These are phyloP conservation scores for Equus przewalskii DNA, from an alignment of 2,113 vertebrate genomes.

Conservation along the genomic window DNA sequence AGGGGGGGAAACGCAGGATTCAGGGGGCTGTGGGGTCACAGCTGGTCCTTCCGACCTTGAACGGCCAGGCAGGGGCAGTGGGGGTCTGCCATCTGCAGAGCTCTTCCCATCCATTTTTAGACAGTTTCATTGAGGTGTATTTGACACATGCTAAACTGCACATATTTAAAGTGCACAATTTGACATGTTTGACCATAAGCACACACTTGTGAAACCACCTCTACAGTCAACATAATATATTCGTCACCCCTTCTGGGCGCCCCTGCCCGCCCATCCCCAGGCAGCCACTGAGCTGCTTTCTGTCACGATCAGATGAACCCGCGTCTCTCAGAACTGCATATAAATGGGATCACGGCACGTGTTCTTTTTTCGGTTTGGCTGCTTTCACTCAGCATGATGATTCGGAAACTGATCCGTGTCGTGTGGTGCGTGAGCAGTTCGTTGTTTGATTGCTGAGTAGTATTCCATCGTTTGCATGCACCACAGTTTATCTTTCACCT, in stretches of 20 bases:
- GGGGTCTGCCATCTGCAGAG: not conserved
- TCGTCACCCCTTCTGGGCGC: too few species aligned
- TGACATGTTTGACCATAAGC: not conserved
- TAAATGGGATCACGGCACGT: not conserved
- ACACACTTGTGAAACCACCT: not conserved
- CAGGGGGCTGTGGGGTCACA: not conserved
- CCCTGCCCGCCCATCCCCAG: too few species aligned
- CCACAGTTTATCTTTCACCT: not conserved
- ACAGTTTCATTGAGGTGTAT: not conserved
- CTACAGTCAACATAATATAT: not conserved
- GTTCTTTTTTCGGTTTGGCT: not conserved
- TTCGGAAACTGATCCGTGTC: not conserved
- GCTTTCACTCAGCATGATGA: not conserved
- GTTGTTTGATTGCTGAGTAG: not conserved
- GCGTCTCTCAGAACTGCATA: not conserved
- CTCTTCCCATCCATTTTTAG: not conserved
- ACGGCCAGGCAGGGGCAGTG: too few species aligned
- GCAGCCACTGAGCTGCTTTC: not conserved
- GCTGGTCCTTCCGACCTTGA: too few species aligned
- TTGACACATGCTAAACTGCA: not conserved
- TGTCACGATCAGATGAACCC: not conserved
- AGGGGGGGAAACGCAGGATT: not conserved
- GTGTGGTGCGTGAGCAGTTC: rapidly evolving
- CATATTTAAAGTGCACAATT: not conserved
- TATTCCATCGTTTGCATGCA: too few species aligned